Conservation (phyloP, 2,888 invertebrate genomes). For the Meteorus cinctellus region DNA sequence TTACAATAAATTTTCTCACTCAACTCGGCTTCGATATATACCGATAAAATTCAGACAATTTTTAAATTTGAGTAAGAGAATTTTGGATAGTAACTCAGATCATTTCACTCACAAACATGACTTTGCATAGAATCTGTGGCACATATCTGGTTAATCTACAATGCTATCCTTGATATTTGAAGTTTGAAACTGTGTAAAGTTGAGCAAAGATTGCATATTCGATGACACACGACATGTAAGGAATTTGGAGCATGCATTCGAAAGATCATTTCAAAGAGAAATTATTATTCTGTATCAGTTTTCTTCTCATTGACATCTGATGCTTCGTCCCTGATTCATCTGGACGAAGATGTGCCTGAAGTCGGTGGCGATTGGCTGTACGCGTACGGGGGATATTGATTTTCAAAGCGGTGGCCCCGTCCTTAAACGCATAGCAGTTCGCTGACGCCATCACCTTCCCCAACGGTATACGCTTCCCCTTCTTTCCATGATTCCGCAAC, state of each 20-base stretch:
- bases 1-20: no score
- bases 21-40: not conserved
- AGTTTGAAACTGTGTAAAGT: no score
- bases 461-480: not conserved
- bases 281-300: not conserved
- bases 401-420: slow-evolving; percentile 36
- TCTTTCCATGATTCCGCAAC: not conserved
- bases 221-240: not conserved
- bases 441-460: slow-evolving; percentile 18
- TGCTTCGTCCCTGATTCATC: slow-evolving; percentile 46
- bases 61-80: no score
- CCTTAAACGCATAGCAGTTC: slow-evolving; percentile 25
- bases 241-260: no score
- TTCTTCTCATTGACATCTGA: not conserved
- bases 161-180: no score
- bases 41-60: no score
- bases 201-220: no score
- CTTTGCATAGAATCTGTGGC: no score
- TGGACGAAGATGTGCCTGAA: slow-evolving; percentile 52
- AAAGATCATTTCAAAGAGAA: not conserved
- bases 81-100: no score
- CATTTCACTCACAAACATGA: no score
- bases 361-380: slow-evolving; percentile 54
- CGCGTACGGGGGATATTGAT: slow-evolving; percentile 44
- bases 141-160: no score